Evolutionary conservation across 2,113 vertebrate species (phyloP).

Genomic region (Platichthys stellatus): DNA sequence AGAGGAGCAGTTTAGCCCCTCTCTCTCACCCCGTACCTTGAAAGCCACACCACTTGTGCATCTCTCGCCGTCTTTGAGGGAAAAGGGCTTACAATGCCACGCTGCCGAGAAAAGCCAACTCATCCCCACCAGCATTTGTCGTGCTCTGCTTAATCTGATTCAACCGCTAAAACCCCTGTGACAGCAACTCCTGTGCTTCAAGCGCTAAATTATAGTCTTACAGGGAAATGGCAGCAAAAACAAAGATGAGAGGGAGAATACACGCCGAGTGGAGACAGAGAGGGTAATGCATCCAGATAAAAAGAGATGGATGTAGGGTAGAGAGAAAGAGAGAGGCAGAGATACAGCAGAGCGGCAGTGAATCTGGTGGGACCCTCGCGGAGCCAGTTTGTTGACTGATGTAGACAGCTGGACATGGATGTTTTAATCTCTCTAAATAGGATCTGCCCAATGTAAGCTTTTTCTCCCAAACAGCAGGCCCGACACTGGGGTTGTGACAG

Average conservation of each 20-base stretch:
- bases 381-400: constrained; percentile 57
- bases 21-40: constrained; percentile 59
- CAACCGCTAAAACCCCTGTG: constrained; percentile 66
- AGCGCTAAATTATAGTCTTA: constrained; percentile 62
- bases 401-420: constrained; percentile 73
- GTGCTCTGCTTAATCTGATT: constrained; percentile 74
- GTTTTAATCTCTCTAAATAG: constrained; percentile 78
- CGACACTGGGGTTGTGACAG: constrained; percentile 61
- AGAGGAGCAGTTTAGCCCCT: constrained; percentile 42
- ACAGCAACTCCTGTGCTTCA: constrained; percentile 56
- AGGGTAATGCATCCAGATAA: constrained; percentile 42
- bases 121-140: constrained; percentile 75
- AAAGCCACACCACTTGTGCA: constrained; percentile 55
- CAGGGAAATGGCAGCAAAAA: constrained; percentile 38
- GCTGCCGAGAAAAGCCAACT: constrained; percentile 68
- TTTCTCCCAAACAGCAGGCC: constrained; percentile 61
- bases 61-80: constrained; percentile 49
- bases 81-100: constrained; percentile 66
- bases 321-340: constrained; percentile 13
- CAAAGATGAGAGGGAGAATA: constrained; percentile 50
- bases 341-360: constrained; percentile 21
- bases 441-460: constrained; percentile 67
- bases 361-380: constrained; percentile 59
- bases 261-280: constrained; percentile 35
- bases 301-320: constrained; percentile 43